Evolutionary conservation across 1,140 invertebrate species (phyloP).

Genomic region (Solen grandis): DNA sequence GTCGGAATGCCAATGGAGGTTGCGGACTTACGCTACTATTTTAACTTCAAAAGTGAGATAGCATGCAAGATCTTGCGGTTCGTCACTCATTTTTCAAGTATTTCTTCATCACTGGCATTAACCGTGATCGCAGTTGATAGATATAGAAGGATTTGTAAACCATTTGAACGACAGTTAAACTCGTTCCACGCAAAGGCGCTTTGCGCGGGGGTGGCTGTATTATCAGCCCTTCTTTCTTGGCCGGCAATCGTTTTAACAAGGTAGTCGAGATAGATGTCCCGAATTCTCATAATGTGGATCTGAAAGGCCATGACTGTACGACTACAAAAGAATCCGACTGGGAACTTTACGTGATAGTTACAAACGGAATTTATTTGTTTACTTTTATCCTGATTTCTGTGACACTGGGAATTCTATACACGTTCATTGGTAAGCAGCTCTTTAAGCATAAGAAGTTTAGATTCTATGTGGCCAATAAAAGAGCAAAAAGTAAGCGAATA

Average conservation of each 20-base stretch:
- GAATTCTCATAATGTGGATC: neutral
- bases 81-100: slow-evolving; percentile 50
- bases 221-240: neutral
- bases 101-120: slow-evolving; percentile 60
- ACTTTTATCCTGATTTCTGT: slow-evolving; percentile 25
- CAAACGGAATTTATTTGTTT: slow-evolving; percentile 30
- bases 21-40: slow-evolving; percentile 60
- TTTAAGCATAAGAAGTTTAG: slow-evolving; percentile 45
- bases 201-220: neutral
- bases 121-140: slow-evolving; percentile 63
- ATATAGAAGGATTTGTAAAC: slow-evolving; percentile 59
- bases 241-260: slow-evolving; percentile 30
- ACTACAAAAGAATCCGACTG: slow-evolving; percentile 5
- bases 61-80: slow-evolving; percentile 63
- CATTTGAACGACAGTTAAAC: slow-evolving; percentile 59
- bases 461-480: slow-evolving; percentile 26
- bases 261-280: slow-evolving; percentile 17
- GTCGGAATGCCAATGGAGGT: slow-evolving; percentile 67
- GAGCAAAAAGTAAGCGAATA: neutral
- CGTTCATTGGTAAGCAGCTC: slow-evolving; percentile 32
- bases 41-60: slow-evolving; percentile 58
- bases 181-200: slow-evolving; percentile 26
- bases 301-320: slow-evolving; percentile 34
- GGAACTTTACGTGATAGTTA: neutral
- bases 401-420: slow-evolving; percentile 26